Base-by-base conservation (phyloP, 1,140 invertebrate species). In the Dysdera silvatica region DNA sequence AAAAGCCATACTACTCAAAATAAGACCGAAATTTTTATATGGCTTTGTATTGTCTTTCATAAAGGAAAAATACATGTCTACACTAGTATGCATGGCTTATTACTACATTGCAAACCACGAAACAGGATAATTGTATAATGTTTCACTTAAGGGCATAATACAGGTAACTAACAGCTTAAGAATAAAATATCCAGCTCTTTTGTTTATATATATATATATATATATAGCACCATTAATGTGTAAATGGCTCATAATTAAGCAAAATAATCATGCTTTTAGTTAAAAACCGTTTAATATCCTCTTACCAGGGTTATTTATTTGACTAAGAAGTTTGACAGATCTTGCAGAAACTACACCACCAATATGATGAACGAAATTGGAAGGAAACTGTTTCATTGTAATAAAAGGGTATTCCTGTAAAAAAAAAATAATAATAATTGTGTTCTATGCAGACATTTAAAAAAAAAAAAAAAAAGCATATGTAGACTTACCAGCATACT, bases 321-420 rank as follows among this genome's bases (percentile, higher is more conserved):
- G 79, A 72, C 91, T 89, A 1, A 95, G 75, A 18, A 95, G 74
- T 78, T 95, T 95, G 0, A 95, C 89, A 32, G 91, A 89, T 63
- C 88, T 80, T 0, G 87, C 85, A 67, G 85, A 87, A 7, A 91
- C 87, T n/a, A 88, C 83, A n/a, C 90, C 89, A 65, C 93, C 93
- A 70, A 96, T 82, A 72, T 92, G 87, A 20, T 88, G 77, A 70
- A 97, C 85, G 70, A 97, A 94, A 31, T 88, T 89, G 1, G 83
- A 78, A 24, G 93, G 91, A 75, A 91, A 95, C 68, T 87, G 87
- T 2, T 86, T 84, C 83, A 97, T 87, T 0, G 94, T 97, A 16
- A 98, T 82, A 73, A 98, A 97, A 0, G 95, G 95, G 77, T 95
- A 98, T 74, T 97, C 94, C 76, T 77, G 68, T 5, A 69, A 92